A percentile compares a stretch with the other conserved stretches of the same genome.
These are phyloP conservation scores for Macropus fuliginosus DNA, from an alignment of 2,797 vertebrate genomes.

Conservation along the genomic window DNA sequence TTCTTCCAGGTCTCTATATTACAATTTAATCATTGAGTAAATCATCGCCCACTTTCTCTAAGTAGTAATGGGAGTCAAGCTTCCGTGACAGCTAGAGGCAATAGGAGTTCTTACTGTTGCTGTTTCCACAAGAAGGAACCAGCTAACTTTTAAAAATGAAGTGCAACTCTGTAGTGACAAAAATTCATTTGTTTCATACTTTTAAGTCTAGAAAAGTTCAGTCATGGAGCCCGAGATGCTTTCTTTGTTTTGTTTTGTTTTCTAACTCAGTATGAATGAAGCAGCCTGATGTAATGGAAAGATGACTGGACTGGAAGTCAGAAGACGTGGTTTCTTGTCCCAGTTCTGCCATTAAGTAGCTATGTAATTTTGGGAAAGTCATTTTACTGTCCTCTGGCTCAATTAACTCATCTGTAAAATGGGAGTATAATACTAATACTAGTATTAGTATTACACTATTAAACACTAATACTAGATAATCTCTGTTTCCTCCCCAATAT, in stretches of 20 bases:
- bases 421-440: too few relatives aligned
- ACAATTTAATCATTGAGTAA: background rate
- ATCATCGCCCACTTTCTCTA: background rate
- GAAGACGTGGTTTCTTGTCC: background rate
- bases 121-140: background rate
- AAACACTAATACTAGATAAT: background rate
- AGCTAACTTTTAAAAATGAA: slow-evolving; percentile 16
- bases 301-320: background rate
- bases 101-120: background rate
- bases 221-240: background rate
- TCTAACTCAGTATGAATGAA: background rate
- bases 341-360: background rate
- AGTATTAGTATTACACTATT: too few relatives aligned
- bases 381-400: background rate
- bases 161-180: slow-evolving; percentile 22
- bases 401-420: background rate
- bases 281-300: background rate
- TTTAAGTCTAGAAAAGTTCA: slow-evolving; percentile 2
- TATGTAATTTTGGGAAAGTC: background rate
- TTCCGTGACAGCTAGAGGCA: background rate
- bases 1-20: background rate
- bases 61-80: background rate
- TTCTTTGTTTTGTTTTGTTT: background rate
- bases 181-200: slow-evolving; percentile 50
- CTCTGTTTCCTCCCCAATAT: background rate